These are phyloP conservation scores for Rynchops niger DNA, from an alignment of 2,113 vertebrate genomes.

Conservation along the genomic window DNA sequence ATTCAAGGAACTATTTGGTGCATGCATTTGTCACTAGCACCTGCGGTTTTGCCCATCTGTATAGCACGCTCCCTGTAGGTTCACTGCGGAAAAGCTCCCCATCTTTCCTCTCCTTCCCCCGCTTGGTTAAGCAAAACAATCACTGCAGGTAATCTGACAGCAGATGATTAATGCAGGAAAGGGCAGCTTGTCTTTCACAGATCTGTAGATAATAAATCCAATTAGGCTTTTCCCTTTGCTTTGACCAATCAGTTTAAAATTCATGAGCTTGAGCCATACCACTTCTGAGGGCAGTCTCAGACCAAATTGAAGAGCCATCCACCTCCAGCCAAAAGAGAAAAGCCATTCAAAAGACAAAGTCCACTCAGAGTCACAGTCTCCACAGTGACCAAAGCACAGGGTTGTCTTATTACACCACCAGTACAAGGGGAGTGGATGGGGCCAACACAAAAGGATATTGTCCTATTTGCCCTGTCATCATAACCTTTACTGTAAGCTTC, in stretches of 20 bases:
- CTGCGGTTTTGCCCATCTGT: background rate
- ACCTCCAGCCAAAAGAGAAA: background rate
- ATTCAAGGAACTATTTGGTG: background rate
- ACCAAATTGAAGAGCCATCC: background rate
- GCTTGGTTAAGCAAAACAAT: background rate
- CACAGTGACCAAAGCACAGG: background rate
- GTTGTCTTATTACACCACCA: background rate
- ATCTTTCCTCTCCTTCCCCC: background rate
- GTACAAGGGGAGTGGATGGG: background rate
- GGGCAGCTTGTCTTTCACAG: background rate
- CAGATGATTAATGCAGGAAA: background rate
- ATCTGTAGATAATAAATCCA: background rate
- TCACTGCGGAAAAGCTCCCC: background rate
- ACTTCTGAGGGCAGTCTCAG: background rate
- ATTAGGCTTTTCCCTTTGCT: background rate
- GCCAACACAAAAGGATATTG: background rate
- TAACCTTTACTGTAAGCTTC: background rate
- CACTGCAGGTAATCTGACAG: background rate
- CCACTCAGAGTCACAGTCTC: background rate
- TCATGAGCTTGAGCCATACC: background rate
- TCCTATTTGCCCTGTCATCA: background rate
- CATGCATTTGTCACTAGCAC: background rate
- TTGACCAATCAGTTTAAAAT: constrained; percentile 27
- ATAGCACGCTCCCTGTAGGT: rapidly evolving
- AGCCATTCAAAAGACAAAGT: background rate